Conservation (phyloP, 2,113 vertebrate species). For the Oncorhynchus masou region DNA sequence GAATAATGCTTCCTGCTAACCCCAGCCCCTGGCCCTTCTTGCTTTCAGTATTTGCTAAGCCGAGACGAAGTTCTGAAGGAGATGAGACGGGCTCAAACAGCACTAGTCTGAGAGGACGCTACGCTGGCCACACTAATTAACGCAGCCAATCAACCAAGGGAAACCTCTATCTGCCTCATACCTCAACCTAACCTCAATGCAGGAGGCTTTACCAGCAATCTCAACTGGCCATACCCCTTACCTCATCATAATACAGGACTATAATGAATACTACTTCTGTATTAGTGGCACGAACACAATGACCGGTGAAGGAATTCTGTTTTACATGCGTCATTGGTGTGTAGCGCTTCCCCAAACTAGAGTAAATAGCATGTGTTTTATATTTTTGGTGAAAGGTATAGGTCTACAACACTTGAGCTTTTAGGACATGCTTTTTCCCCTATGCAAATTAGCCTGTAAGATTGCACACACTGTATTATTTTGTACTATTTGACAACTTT, state of each 20-base stretch:
- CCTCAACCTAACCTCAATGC: background rate
- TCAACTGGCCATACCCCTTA: background rate
- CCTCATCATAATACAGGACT: background rate
- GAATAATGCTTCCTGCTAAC: constrained; percentile 42
- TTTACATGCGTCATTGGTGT: background rate
- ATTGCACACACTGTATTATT: background rate
- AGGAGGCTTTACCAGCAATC: background rate
- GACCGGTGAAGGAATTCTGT: background rate
- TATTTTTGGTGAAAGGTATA: background rate
- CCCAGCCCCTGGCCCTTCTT: constrained; percentile 36
- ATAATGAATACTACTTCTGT: background rate
- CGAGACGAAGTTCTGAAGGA: constrained; percentile 82
- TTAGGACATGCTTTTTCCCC: background rate
- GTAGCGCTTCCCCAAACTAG: background rate
- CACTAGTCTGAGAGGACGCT: constrained; percentile 64
- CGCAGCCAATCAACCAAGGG: constrained; percentile 25
- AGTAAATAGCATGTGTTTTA: background rate
- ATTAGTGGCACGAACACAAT: background rate
- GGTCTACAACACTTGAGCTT: background rate
- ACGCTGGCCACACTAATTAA: constrained; percentile 22
- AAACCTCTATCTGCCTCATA: constrained; percentile 3
- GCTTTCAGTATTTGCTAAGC: constrained; percentile 85
- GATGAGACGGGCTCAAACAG: constrained; percentile 70
- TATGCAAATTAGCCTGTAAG: background rate
- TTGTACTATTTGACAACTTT: background rate